Conservation (phyloP, 2,797 vertebrate species). For the Eleutherodactylus coqui region DNA sequence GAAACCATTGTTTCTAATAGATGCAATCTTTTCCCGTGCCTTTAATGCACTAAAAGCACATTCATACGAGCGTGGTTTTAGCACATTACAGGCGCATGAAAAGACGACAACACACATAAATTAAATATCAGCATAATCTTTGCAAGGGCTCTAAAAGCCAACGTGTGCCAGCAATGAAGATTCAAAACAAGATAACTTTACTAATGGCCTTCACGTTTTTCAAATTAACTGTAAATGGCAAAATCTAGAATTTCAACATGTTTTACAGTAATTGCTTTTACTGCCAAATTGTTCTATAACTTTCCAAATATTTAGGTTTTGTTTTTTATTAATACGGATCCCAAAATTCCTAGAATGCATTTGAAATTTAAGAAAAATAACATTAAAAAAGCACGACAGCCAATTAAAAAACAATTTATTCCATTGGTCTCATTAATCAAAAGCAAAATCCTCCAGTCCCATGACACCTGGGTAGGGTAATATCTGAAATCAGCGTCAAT, state of each 20-base stretch:
- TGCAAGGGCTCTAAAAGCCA: not conserved
- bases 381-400: slow-evolving; percentile 73
- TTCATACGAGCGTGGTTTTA: too few species aligned
- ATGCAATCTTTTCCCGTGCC: too few species aligned
- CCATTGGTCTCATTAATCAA: slow-evolving; percentile 88
- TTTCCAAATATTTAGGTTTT: not conserved
- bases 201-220: not conserved
- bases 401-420: slow-evolving; percentile 81
- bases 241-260: not conserved
- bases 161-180: not conserved
- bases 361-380: slow-evolving; percentile 72
- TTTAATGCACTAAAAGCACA: too few species aligned
- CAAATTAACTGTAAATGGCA: not conserved
- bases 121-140: not conserved
- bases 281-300: not conserved
- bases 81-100: too few species aligned
- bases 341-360: slow-evolving; percentile 69
- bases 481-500: slow-evolving; percentile 88
- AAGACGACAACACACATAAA: too few species aligned
- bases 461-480: slow-evolving; percentile 94
- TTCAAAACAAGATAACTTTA: slow-evolving; percentile 3
- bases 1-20: too few species aligned
- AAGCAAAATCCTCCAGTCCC: slow-evolving; percentile 85
- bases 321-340: not conserved
- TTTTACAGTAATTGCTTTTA: not conserved